These are phyloP conservation scores for Aradus depressus DNA, from an alignment of 2,888 invertebrate species.

Conservation along the genomic window DNA sequence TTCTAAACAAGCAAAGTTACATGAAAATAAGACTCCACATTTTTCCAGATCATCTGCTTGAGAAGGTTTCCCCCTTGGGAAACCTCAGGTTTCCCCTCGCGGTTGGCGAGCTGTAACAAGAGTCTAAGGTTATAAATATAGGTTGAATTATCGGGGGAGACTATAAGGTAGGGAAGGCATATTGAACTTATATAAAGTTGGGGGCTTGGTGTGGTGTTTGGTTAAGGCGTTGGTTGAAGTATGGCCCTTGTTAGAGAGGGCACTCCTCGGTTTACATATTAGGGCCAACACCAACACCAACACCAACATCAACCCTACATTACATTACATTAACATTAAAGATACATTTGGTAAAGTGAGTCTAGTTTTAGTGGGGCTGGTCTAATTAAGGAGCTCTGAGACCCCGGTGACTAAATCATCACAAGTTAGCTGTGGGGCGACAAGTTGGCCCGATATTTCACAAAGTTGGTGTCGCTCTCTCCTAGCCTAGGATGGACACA, in stretches of 20 bases:
- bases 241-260: conserved; percentile 17
- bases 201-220: conserved; percentile 24
- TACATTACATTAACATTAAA: conserved; percentile 28
- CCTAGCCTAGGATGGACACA: conserved; percentile 1
- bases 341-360: conserved; percentile 27
- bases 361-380: conserved; percentile 23
- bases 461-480: conserved; percentile 19
- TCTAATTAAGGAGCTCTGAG: conserved; percentile 14
- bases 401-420: conserved; percentile 22
- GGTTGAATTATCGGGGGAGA: conserved; percentile 13
- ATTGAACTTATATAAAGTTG: conserved; percentile 27
- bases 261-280: conserved; percentile 22
- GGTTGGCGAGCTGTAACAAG: too few species aligned
- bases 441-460: conserved; percentile 25
- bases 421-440: conserved; percentile 23
- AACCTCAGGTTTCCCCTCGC: too few species aligned
- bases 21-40: too few species aligned
- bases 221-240: conserved; percentile 26
- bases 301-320: too few species aligned
- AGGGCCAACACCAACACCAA: conserved; percentile 17
- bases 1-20: too few species aligned
- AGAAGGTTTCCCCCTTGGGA: too few species aligned
- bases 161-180: conserved; percentile 18
- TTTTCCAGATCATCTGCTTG: too few species aligned
- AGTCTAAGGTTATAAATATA: conserved; percentile 13